Evolutionary conservation across 2,888 invertebrate species (phyloP).

Genomic region (Aethes cnicana): DNA sequence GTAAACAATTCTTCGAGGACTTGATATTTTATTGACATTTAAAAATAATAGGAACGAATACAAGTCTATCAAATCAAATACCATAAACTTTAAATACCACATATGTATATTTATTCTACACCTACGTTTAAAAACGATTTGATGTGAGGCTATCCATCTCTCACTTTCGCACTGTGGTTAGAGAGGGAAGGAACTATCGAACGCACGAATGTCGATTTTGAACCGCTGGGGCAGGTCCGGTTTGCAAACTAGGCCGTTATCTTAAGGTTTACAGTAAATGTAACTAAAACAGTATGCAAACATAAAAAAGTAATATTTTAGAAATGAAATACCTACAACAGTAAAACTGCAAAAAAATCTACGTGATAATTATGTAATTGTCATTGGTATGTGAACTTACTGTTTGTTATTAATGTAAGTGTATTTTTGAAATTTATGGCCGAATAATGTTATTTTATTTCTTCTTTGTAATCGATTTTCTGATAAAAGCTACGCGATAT

Average conservation of each 20-base stretch:
- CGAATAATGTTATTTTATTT: not conserved
- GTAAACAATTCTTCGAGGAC: too few relatives aligned
- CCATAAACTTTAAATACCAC: slow-evolving; percentile 14
- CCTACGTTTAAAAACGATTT: slow-evolving; percentile 15
- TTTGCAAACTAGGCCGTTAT: slow-evolving; percentile 28
- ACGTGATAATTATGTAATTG: too few relatives aligned
- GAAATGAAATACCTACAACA: too few relatives aligned
- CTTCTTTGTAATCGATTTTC: not conserved
- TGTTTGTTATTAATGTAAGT: too few relatives aligned
- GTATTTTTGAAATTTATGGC: too few relatives aligned
- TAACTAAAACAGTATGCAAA: slow-evolving; percentile 10
- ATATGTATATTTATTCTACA: not conserved
- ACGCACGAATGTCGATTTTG: slow-evolving; percentile 26
- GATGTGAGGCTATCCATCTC: slow-evolving; percentile 7
- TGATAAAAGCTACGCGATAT: too few relatives aligned
- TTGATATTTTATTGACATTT: too few relatives aligned
- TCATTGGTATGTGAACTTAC: too few relatives aligned
- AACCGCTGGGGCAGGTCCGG: slow-evolving; percentile 24
- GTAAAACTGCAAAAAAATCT: too few relatives aligned
- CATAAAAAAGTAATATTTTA: not conserved
- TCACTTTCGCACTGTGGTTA: slow-evolving; percentile 9
- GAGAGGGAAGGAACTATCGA: slow-evolving; percentile 7
- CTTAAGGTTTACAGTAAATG: not conserved
- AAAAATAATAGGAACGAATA: too few relatives aligned
- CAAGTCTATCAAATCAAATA: too few relatives aligned